These are phyloP conservation scores for Ctena decussata DNA, from an alignment of 2,888 invertebrate species.

Conservation along the genomic window DNA sequence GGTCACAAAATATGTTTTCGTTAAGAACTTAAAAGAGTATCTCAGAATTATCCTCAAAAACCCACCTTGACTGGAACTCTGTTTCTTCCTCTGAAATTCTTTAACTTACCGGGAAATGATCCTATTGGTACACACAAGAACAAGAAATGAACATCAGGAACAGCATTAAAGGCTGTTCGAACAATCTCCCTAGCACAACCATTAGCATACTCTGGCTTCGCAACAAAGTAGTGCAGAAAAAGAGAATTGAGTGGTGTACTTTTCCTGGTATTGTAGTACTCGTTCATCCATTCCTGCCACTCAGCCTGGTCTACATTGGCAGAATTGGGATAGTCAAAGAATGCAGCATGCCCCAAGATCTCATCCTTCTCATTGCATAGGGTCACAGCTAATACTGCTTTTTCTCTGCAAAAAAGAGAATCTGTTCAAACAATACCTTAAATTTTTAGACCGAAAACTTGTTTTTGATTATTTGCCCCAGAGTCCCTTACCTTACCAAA, in stretches of 20 bases:
- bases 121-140: conserved; percentile 83
- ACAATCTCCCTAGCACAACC: conserved; percentile 86
- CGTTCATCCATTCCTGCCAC: conserved; percentile 84
- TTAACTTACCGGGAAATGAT: conserved; percentile 81
- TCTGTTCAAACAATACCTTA: too few species aligned
- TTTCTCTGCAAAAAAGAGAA: conserved; percentile 83
- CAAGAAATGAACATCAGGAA: conserved; percentile 85
- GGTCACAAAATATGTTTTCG: too few species aligned
- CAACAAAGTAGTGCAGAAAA: conserved; percentile 86
- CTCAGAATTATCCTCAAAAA: too few species aligned
- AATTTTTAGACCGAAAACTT: too few species aligned
- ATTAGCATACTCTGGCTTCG: conserved; percentile 83
- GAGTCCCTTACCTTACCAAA: too few species aligned
- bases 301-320: conserved; percentile 78
- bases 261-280: conserved; percentile 72
- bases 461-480: too few species aligned
- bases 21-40: too few species aligned
- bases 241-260: conserved; percentile 83
- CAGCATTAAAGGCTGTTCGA: conserved; percentile 85
- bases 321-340: conserved; percentile 86
- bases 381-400: conserved; percentile 86
- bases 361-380: conserved; percentile 85
- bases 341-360: conserved; percentile 86
- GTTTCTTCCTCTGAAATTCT: too few species aligned
- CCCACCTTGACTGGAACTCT: too few species aligned